Percentiles rank a stretch among this genome's conserved stretches.
Evolutionary conservation across 2,797 vertebrate genomes (phyloP).

Genomic region (Acanthurus lineatus): DNA sequence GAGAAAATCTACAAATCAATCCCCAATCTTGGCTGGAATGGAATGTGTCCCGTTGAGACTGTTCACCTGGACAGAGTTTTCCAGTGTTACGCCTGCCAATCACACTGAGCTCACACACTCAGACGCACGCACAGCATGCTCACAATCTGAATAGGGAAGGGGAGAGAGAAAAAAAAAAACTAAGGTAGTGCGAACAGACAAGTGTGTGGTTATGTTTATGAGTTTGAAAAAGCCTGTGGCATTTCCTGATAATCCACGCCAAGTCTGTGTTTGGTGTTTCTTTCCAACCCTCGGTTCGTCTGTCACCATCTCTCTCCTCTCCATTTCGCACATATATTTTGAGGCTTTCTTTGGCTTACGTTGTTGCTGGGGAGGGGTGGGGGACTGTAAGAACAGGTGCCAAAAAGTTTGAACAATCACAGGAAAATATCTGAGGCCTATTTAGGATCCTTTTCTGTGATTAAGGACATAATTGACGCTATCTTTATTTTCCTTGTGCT

Average conservation of each 20-base stretch:
- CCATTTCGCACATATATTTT: slow-evolving; percentile 37
- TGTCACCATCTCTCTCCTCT: slow-evolving; percentile 11
- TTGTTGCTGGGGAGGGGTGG: slow-evolving; percentile 25
- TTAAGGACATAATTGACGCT: slow-evolving; percentile 39
- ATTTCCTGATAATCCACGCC: slow-evolving; percentile 69
- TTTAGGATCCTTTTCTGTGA: slow-evolving; percentile 34
- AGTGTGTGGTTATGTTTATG: slow-evolving; percentile 78
- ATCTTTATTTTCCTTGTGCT: slow-evolving; percentile 33
- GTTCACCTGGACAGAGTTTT: slow-evolving; percentile 72
- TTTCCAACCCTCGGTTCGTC: slow-evolving; percentile 43
- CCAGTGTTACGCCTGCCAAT: slow-evolving; percentile 56
- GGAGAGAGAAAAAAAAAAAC: slow-evolving; percentile 3
- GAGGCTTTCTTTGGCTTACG: slow-evolving; percentile 26
- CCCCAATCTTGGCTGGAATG: slow-evolving; percentile 47
- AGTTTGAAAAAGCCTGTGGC: slow-evolving; percentile 70
- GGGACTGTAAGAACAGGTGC: slow-evolving; percentile 49
- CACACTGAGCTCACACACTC: slow-evolving; percentile 28
- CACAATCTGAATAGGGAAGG: slow-evolving; percentile 2
- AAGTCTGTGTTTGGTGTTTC: slow-evolving; percentile 61
- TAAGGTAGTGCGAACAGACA: slow-evolving; percentile 58
- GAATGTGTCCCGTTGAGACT: slow-evolving; percentile 66
- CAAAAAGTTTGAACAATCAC: slow-evolving; percentile 45
- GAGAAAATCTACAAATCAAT: slow-evolving; percentile 66
- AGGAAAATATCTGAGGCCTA: slow-evolving; percentile 31
- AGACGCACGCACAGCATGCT: slow-evolving; percentile 15